Evolutionary conservation across 2,888 invertebrate species (phyloP), one percentile per base, ranked within the genome.

Genomic region (Sarcophaga carnaria): DNA sequence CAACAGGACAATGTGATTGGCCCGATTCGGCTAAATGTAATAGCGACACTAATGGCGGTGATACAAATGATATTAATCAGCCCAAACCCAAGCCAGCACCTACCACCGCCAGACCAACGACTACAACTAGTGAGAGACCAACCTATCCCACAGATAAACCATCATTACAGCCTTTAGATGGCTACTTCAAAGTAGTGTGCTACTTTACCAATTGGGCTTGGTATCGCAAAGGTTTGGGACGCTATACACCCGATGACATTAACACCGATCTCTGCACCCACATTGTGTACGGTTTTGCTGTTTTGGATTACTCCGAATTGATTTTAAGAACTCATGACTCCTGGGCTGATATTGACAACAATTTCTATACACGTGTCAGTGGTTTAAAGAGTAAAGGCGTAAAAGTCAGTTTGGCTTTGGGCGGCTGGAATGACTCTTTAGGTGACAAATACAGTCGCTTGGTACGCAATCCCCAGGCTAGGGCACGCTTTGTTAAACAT

Each of bases 181-280:
- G 96, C 22, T 95, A 96, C 84, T 97, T 95, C 92, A 97, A 97
- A 93, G 95, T 98, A 0, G 97, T 98, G 0, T 98, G 98, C 91
- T 98, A 98, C 93, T 98, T 97, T 93, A 98, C 98, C 0, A 98
- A 98, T 92, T 98, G 98, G 98, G 97, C 98, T 0, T 98, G 98
- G 97, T 98, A 97, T 91, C 94, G 97, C 45, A 95, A 96, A 89
- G 97, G 97, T 0, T 91, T 95, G 59, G 98, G 97, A 64, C 97
- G 97, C 91, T 98, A 96, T 90, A 94, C 96, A 0, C 98, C 98
- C 0, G 97, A 97, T 91, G 95, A 98, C 90, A 97, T 98, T 74
- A 97, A 98, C 90, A 96, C 97, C 2, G 95, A 96, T 84, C 95
- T 98, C 0, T 99, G 98, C 91, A 98, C 98, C 0, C 98, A 99